A percentile compares a stretch with the other conserved stretches of the same genome.
phyloP scores from a whole-genome alignment of 2,113 vertebrate genomes.

The Macrotus californicus region DNA sequence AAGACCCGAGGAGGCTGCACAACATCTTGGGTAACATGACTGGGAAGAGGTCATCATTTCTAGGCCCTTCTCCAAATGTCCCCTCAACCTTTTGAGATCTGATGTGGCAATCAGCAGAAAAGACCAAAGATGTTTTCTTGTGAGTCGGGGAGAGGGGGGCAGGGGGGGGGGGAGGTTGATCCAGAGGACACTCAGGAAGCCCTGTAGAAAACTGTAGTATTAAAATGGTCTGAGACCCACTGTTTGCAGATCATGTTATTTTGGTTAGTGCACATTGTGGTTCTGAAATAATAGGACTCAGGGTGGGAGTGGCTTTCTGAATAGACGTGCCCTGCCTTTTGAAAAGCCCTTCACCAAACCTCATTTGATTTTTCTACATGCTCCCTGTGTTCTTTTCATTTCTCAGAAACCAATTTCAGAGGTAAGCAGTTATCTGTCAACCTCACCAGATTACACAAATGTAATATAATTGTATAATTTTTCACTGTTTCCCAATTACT shows the following conservation, averaged over 20 bases:
- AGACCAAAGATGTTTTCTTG: neutral
- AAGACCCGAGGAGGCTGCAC: neutral
- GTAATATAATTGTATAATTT: slow-evolving; percentile 68
- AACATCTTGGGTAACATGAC: neutral
- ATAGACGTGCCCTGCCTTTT: neutral
- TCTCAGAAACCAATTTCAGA: slow-evolving; percentile 69
- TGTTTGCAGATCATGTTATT: slow-evolving; percentile 11
- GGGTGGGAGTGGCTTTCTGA: neutral
- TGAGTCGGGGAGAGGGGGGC: no score
- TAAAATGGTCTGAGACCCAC: neutral
- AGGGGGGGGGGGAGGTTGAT: neutral
- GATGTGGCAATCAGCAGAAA: neutral
- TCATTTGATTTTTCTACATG: slow-evolving; percentile 47
- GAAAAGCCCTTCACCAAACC: slow-evolving; percentile 42
- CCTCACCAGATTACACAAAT: slow-evolving; percentile 53
- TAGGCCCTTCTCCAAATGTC: neutral
- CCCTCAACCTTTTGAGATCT: neutral
- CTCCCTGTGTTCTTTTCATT: slow-evolving; percentile 64
- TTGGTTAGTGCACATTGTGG: neutral
- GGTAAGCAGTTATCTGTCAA: slow-evolving; percentile 42
- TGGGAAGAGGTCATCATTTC: neutral
- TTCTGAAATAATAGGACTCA: neutral
- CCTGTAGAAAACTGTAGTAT: neutral
- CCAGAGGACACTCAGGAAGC: neutral
- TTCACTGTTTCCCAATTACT: slow-evolving; percentile 53